Evolutionary conservation across 92 coral and sea anemone genomes (phyloP).

Genomic region (Parazoanthus darwini): DNA sequence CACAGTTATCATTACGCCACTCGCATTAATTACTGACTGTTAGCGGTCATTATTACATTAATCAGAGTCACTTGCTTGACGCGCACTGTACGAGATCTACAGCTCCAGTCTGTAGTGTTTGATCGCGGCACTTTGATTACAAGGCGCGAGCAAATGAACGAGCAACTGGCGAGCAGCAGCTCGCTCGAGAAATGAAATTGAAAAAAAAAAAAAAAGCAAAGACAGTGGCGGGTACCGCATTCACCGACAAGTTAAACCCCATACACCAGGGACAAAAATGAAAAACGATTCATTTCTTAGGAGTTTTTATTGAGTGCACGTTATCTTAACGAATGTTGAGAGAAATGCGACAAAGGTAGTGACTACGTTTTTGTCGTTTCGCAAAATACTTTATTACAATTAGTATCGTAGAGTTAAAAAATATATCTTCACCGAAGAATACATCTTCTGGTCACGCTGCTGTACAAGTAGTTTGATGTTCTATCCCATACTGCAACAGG

Average conservation of each 20-base stretch:
- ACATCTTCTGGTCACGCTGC: not conserved
- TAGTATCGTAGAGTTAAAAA: not conserved
- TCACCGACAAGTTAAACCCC: not conserved
- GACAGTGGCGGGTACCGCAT: not conserved
- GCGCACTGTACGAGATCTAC: not conserved
- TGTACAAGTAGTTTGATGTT: not conserved
- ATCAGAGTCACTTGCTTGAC: no score
- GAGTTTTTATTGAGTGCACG: not conserved
- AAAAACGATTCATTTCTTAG: not conserved
- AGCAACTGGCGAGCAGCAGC: not conserved
- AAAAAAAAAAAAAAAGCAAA: no score
- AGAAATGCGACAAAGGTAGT: not conserved
- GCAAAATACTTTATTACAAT: conserved; percentile 24
- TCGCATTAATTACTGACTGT: no score
- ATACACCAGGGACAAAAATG: not conserved
- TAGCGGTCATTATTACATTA: no score
- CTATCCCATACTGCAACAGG: conserved; percentile 39
- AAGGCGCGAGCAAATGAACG: not conserved
- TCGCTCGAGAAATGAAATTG: not conserved
- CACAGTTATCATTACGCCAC: no score
- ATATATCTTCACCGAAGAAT: conserved; percentile 1
- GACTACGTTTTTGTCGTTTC: not conserved
- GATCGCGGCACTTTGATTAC: not conserved
- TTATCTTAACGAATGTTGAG: not conserved
- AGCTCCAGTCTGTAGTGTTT: not conserved